Evolutionary conservation across 2,888 invertebrate genomes (phyloP), one percentile per base, ranked within the genome.

Genomic region (Hipparchia semele): DNA sequence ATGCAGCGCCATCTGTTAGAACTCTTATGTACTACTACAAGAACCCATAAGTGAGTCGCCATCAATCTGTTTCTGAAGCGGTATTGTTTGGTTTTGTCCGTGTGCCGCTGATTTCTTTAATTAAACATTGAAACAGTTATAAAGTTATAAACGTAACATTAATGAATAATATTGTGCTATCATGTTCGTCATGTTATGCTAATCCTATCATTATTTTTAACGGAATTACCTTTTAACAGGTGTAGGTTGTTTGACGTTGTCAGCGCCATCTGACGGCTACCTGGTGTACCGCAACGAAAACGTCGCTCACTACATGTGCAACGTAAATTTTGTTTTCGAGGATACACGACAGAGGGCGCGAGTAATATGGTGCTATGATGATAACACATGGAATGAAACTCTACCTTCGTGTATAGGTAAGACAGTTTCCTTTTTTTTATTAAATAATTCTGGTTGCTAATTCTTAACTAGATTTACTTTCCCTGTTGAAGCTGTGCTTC

Each of bases 221-320:
- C 23, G 49, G 7, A 2, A 0, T 58, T 72, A 71, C 79, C 23
- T 71, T 23, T 72, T 80, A 80, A 68, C 88, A 96, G 96, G 96
- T 83, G 86, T 96, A 73, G 96, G 96, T 71, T 97, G 97, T 84
- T 94, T 96, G 12, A 95, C 95, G 51, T 91, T 95, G 53, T 81
- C 90, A 81, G 90, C 96, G 82, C 97, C 97, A 80, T 93, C 94
- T 84, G 95, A 96, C 87, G 96, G 96, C 65, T 96, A 96, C 84
- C 85, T 96, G 12, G 95, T 96, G 81, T 95, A 95, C 86, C 95
- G 95, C 80, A 96, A 95, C 80, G 94, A 94, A 73, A 95, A 95
- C 60, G 92, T 95, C 65, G 96, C 96, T 53, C 95, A 95, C 81
- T 96, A 95, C 89, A 95, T 95, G 88, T 97, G 97, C 88, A 95